Conservation (phyloP, 2,888 invertebrate genomes). For the Drosophila lacicola region DNA sequence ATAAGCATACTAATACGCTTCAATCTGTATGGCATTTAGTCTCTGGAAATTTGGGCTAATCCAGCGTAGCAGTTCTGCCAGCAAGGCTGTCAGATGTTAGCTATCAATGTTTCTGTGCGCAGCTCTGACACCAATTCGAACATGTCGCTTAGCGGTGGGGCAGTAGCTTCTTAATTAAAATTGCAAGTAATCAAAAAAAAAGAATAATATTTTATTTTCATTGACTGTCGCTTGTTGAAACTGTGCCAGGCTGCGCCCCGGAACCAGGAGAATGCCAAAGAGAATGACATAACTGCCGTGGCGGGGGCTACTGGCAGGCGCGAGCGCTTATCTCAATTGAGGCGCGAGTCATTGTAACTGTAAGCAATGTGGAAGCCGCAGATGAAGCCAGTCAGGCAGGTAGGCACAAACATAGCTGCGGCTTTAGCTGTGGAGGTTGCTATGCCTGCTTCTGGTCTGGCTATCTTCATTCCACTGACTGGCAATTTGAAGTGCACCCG, state of each 20-base stretch:
- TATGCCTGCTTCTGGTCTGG: slow-evolving; percentile 25
- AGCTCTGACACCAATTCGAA: slow-evolving; percentile 62
- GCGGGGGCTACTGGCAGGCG: slow-evolving; percentile 18
- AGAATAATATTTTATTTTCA: slow-evolving; percentile 39
- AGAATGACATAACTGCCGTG: slow-evolving; percentile 72
- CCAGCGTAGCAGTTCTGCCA: slow-evolving; percentile 21
- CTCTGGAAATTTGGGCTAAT: slow-evolving; percentile 57
- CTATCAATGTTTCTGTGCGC: slow-evolving; percentile 51
- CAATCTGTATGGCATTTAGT: slow-evolving; percentile 18
- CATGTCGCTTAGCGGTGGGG: slow-evolving; percentile 16
- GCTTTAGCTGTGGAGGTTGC: slow-evolving; percentile 7
- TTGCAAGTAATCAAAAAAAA: slow-evolving; percentile 57
- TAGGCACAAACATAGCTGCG: slow-evolving; percentile 10
- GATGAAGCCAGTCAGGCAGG: slow-evolving; percentile 38
- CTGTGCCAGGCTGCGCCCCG: slow-evolving; percentile 48
- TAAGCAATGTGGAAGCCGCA: slow-evolving; percentile 58
- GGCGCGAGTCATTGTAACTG: slow-evolving; percentile 72
- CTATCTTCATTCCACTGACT: slow-evolving; percentile 66
- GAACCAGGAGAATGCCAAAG: slow-evolving; percentile 39
- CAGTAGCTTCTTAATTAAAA: slow-evolving; percentile 65
- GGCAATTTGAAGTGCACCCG: slow-evolving; percentile 74
- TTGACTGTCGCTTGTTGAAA: slow-evolving; percentile 45
- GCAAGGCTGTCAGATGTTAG: slow-evolving; percentile 42
- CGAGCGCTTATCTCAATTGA: slow-evolving; percentile 74
- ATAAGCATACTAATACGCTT: slow-evolving; percentile 14